Evolutionary conservation across 2,888 invertebrate genomes (phyloP), one percentile per base, ranked within the genome.

Genomic region (Diarsia rubi): DNA sequence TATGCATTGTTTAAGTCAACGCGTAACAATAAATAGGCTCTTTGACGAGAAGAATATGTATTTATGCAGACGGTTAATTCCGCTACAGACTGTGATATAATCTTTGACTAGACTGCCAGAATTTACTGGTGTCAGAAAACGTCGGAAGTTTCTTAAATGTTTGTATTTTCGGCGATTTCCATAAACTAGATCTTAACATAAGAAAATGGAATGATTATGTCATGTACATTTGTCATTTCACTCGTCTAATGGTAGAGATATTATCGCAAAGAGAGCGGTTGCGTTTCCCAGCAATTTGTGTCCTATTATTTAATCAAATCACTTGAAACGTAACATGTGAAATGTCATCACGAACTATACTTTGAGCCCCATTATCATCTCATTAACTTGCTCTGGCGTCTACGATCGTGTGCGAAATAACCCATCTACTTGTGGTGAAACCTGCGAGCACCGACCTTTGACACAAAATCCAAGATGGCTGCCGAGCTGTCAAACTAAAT

Each of bases 391-490:
- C 88, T 88, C 86, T 86, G 85, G 88, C 81, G 75, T 82, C 84
- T 86, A 84, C 78, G 83, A 90, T 91, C 89, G 88, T 89, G 90
- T 91, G 91, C 91, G 83, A 92, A 93, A 92, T 92, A 91, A 91
- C 90, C 91, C 92, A 93, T 94, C 92, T 91, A 90, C 90, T 89
- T 87, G 90, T 90, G 91, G 94, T 91, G 95, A 95, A 95, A 95
- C 94, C 87, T 91, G 90, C 88, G 91, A 92, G 89, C 92, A 89
- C 90, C 91, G 92, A 95, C 94, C 96, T 95, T 89, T 96, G 95
- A 93, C 94, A 93, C 91, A 88, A 86, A 91, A 93, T 90, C 83
- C 92, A 95, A 95, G 91, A 95, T 95, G 95, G 95, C 93, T 86
- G 92, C 88, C 75, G 84, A 89, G 89, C 93, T 94, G 95, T 94